Percentiles rank a stretch among this genome's conserved stretches.
phyloP scores from a whole-genome alignment of 2,797 vertebrate species.

The Graptemys geographica region DNA sequence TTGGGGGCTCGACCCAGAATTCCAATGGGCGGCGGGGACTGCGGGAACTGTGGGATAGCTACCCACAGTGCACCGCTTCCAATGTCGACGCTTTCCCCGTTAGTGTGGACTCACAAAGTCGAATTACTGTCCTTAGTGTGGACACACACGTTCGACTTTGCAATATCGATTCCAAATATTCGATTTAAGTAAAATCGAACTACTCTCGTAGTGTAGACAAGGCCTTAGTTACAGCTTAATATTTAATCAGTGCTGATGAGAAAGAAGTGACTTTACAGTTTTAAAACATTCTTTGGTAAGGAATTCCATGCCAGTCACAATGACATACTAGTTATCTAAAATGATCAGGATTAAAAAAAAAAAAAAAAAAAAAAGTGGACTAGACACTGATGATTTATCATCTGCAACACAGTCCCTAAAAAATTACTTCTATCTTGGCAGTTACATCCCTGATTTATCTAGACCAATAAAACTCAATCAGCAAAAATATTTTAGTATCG shows the following conservation, averaged over 20 bases:
- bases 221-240: not conserved
- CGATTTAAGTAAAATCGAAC: too few species aligned
- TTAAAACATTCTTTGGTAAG: not conserved
- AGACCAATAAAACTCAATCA: not conserved
- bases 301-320: not conserved
- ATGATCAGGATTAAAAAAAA: not conserved
- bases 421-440: conserved; percentile 1
- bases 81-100: too few species aligned
- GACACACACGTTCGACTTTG: too few species aligned
- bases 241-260: not conserved
- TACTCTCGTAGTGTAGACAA: too few species aligned
- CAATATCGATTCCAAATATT: too few species aligned
- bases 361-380: not conserved
- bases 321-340: not conserved
- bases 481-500: not conserved
- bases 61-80: too few species aligned
- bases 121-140: too few species aligned
- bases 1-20: too few species aligned
- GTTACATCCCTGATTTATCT: not conserved
- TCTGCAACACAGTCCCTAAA: not conserved
- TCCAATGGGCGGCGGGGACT: too few species aligned
- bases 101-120: too few species aligned
- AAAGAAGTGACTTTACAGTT: not conserved
- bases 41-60: too few species aligned
- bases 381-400: not conserved